Base-by-base conservation (phyloP, 2,113 vertebrate genomes). In the Perccottus glenii region DNA sequence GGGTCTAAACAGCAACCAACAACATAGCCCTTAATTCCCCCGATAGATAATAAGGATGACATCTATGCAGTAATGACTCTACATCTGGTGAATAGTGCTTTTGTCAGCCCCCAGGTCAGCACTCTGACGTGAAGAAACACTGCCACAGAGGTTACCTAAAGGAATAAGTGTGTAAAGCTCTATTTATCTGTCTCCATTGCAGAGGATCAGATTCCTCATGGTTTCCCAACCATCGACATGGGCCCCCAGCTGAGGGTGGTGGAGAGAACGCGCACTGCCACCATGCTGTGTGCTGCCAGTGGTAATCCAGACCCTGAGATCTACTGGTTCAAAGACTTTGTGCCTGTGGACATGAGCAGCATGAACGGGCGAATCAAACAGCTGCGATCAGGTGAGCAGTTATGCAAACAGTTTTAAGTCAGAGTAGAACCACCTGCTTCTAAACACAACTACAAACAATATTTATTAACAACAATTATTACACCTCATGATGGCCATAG, bases 171-270 rank as follows among this genome's bases (percentile, higher is more conserved):
- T 40, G 8, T 40, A 40, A 40, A 40, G n/a, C 46, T 47, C 16
- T 56, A 33, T 71, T 27, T 65, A 12, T 70, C 33, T 64, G 43
- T 60, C 9, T 84, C 52, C 72, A 4, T 61, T 19, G 14, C 93
- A 99, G 98, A 97, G 87, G 95, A 96, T 75, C 97, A 98, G 91
- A 91, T 99, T 74, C 96, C 98, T 2, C 89, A 93, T 5, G 97
- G 97, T 4, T 99, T 99, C 84, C 98, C 97, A 0, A 93, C 90
- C 82, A 99, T 99, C 9, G 97, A 99, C 90, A 98, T 99, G 98
- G 96, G 96, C 10, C 98, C 98, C 0, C 98, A 99, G 91, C 92
- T 99, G 78, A 99, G 98, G 86, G 98, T 99, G 52, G 97, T 99
- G 53, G 98, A 99, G 80, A 94, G 93, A 79, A 98, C 96, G 0